Conservation (phyloP, 2,888 invertebrate genomes). For the Agonopterix alstromeriana region DNA sequence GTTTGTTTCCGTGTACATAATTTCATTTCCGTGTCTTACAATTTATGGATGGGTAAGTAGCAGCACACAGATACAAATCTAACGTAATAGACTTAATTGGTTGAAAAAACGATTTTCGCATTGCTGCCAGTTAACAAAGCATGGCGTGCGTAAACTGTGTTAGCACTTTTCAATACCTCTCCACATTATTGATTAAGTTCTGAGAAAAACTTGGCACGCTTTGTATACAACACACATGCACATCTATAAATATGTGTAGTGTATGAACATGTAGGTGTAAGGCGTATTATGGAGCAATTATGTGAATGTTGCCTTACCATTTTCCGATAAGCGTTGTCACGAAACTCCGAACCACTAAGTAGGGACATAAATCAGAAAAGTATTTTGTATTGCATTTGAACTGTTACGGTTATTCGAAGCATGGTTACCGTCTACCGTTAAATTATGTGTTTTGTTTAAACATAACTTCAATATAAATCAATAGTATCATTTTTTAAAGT, state of each 20-base stretch:
- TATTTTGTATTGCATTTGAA: slow-evolving; percentile 3
- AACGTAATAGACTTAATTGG: too few relatives aligned
- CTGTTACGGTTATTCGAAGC: not conserved
- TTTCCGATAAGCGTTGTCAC: slow-evolving; percentile 20
- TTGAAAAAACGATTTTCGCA: slow-evolving; percentile 1
- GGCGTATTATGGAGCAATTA: slow-evolving; percentile 18
- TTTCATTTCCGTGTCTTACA: too few relatives aligned
- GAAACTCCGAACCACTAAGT: slow-evolving; percentile 16
- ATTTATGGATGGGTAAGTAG: too few relatives aligned
- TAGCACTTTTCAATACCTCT: slow-evolving; percentile 52
- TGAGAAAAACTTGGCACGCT: slow-evolving; percentile 50
- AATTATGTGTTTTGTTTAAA: too few relatives aligned
- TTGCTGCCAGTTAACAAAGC: slow-evolving; percentile 16
- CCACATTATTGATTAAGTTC: slow-evolving; percentile 57
- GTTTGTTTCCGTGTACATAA: too few relatives aligned
- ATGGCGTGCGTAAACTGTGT: slow-evolving; percentile 41
- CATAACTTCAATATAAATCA: too few relatives aligned
- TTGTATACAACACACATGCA: slow-evolving; percentile 16
- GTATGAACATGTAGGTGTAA: slow-evolving; percentile 15
- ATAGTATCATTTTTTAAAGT: too few relatives aligned
- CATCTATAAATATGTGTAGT: slow-evolving; percentile 6
- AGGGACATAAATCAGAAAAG: slow-evolving; percentile 4
- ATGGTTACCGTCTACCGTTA: not conserved
- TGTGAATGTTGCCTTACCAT: slow-evolving; percentile 20
- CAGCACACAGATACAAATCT: too few relatives aligned